phyloP scores from a whole-genome alignment of 1,140 invertebrate species.

The Hycleus phaleratus region DNA sequence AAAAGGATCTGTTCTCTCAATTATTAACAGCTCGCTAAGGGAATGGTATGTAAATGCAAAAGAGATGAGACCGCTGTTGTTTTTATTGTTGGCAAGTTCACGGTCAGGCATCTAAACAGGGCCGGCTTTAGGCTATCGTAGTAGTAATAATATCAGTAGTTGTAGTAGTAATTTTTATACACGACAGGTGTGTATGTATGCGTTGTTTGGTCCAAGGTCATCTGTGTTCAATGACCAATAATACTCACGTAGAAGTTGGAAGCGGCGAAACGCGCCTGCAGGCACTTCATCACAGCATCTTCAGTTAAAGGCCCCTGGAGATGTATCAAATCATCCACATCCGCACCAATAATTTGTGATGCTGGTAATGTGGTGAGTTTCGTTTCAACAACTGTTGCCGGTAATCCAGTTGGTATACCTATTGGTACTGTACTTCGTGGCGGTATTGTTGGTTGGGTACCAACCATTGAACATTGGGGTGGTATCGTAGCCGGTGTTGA shows the following conservation, averaged over 20 bases:
- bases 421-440: constrained; percentile 17
- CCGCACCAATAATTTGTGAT: constrained; percentile 21
- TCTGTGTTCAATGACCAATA: constrained; percentile 28
- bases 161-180: not conserved
- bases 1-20: not conserved
- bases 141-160: too few species aligned
- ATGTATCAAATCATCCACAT: constrained; percentile 83
- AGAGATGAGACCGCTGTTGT: constrained; percentile 9
- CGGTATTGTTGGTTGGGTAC: constrained; percentile 41
- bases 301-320: constrained; percentile 85
- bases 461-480: constrained; percentile 35
- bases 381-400: constrained; percentile 8
- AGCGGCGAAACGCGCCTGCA: constrained; percentile 79
- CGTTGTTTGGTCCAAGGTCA: constrained; percentile 21
- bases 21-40: constrained; percentile 12
- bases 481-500: constrained; percentile 40
- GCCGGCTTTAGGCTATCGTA: constrained; percentile 18
- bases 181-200: constrained; percentile 19
- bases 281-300: constrained; percentile 82
- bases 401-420: not conserved
- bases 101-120: constrained; percentile 24
- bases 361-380: constrained; percentile 30
- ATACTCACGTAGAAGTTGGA: constrained; percentile 81
- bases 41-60: constrained; percentile 21
- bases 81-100: constrained; percentile 26